Conservation (phyloP, 2,797 vertebrate species). For the Alfaro cultratus region DNA sequence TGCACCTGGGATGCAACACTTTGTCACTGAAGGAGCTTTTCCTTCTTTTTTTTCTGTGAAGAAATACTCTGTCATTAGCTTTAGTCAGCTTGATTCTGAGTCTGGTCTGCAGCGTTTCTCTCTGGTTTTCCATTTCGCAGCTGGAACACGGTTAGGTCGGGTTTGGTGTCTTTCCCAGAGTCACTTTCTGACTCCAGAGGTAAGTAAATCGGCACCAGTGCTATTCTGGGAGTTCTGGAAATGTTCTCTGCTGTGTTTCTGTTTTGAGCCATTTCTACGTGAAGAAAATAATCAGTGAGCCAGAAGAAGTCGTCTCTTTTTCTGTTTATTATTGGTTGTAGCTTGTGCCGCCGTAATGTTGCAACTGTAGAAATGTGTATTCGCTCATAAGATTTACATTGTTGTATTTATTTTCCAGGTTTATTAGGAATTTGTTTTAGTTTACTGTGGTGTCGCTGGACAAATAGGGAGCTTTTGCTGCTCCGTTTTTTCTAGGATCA, state of each 20-base stretch:
- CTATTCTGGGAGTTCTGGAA: neutral
- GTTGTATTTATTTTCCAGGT: neutral
- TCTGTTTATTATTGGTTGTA: neutral
- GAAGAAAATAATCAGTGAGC: neutral
- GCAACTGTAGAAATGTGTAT: neutral
- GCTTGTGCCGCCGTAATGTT: neutral
- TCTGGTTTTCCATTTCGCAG: neutral
- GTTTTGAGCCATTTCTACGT: neutral
- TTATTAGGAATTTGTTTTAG: neutral
- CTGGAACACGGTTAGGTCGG: neutral
- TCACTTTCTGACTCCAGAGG: neutral
- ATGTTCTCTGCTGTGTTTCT: neutral
- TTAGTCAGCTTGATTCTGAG: neutral
- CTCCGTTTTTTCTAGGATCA: neutral
- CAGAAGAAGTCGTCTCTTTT: neutral
- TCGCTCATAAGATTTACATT: neutral
- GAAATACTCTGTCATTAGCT: neutral
- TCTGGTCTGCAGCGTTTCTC: neutral
- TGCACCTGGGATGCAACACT: too few relatives aligned
- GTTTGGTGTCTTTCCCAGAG: neutral
- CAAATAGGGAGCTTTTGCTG: conserved; percentile 6
- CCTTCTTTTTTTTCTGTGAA: neutral
- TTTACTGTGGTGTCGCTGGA: neutral
- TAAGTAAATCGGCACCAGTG: neutral
- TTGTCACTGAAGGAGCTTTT: too few relatives aligned